Percentiles rank a stretch among this genome's conserved stretches.
Conservation (phyloP, 2,113 vertebrate genomes). For the Globicephala melas region DNA sequence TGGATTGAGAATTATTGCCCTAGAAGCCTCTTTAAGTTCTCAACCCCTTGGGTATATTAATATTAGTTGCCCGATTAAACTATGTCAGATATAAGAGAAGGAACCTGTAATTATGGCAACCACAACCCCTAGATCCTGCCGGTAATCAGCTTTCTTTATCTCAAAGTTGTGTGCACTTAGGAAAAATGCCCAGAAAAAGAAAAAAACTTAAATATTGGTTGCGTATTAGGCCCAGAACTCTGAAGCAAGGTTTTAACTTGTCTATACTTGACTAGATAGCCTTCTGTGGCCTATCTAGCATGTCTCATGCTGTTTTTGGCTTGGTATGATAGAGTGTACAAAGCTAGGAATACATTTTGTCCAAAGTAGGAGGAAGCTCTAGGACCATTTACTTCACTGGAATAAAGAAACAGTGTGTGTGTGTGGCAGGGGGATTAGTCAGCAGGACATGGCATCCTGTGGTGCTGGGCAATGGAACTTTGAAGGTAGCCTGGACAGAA, state of each 20-base stretch:
- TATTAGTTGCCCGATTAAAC: neutral
- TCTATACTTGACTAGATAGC: neutral
- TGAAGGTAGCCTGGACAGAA: slow-evolving; percentile 74
- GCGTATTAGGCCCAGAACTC: neutral
- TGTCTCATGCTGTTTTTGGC: neutral
- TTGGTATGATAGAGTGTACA: neutral
- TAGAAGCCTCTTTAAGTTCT: neutral
- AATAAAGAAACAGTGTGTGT: too few species aligned
- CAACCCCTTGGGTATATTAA: neutral
- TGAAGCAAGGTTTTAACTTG: neutral
- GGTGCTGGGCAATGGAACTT: too few species aligned
- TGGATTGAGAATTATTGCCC: neutral
- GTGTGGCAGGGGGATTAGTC: too few species aligned
- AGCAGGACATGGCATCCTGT: neutral
- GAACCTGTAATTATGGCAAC: neutral
- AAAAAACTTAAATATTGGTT: neutral
- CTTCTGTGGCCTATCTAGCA: neutral
- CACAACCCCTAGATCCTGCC: neutral
- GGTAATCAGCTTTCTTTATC: neutral
- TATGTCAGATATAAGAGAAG: neutral
- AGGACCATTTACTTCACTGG: too few species aligned
- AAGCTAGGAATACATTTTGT: neutral
- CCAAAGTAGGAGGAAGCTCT: neutral
- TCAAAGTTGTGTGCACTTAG: neutral
- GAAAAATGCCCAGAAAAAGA: neutral